Percentiles rank a stretch among this genome's conserved stretches.
phyloP scores from a whole-genome alignment of 2,113 vertebrate genomes.

The Pholis gunnellus region DNA sequence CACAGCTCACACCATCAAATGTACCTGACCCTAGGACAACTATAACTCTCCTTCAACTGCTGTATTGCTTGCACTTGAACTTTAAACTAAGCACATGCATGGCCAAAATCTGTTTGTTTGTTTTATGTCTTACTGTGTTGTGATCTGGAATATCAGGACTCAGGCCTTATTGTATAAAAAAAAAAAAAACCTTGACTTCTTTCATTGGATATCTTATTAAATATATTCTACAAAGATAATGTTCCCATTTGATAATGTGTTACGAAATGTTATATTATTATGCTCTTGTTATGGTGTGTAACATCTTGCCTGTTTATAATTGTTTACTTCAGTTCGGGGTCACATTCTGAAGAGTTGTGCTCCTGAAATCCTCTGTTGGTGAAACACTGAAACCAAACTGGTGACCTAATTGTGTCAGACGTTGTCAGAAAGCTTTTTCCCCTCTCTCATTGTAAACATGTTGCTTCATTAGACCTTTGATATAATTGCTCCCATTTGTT shows the following conservation, averaged over 20 bases:
- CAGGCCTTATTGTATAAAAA: slow-evolving; percentile 54
- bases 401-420: slow-evolving; percentile 69
- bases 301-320: slow-evolving; percentile 49
- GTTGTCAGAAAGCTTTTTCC: slow-evolving; percentile 34
- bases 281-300: slow-evolving; percentile 43
- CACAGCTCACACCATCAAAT: slow-evolving; percentile 42
- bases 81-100: slow-evolving; percentile 75
- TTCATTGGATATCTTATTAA: slow-evolving; percentile 49
- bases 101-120: slow-evolving; percentile 71
- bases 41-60: slow-evolving; percentile 56
- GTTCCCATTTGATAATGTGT: slow-evolving; percentile 32
- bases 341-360: slow-evolving; percentile 36
- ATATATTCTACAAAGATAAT: slow-evolving; percentile 33
- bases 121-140: slow-evolving; percentile 62
- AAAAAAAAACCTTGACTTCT: not conserved
- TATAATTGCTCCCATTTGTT: slow-evolving; percentile 50
- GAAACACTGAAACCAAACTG: slow-evolving; percentile 65
- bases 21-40: slow-evolving; percentile 43
- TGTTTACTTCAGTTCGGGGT: slow-evolving; percentile 55
- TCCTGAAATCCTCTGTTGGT: slow-evolving; percentile 40
- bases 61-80: slow-evolving; percentile 72
- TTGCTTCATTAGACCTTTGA: slow-evolving; percentile 53
- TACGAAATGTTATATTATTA: slow-evolving; percentile 36
- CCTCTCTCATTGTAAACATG: slow-evolving; percentile 64
- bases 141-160: slow-evolving; percentile 59